Percentiles rank a stretch among this genome's conserved stretches.
Evolutionary conservation across 2,797 vertebrate genomes (phyloP).

Genomic region (Pseudochaenichthys georgianus): DNA sequence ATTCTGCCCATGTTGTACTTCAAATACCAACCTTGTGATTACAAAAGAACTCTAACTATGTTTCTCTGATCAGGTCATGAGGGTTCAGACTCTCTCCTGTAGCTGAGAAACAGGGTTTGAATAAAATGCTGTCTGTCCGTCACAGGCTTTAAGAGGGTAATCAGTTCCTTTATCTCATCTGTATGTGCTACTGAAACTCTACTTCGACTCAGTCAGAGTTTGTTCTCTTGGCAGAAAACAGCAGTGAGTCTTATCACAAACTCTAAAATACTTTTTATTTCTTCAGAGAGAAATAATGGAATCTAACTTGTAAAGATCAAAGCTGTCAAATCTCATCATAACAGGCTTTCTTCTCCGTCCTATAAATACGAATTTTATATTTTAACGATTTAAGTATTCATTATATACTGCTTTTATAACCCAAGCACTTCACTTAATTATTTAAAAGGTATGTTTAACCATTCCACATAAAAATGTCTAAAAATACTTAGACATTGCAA

Average conservation of each 20-base stretch:
- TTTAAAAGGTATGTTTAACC: too few relatives aligned
- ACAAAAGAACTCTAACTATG: slow-evolving; percentile 5
- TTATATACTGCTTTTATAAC: neutral
- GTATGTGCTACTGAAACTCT: neutral
- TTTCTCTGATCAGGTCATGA: slow-evolving; percentile 26
- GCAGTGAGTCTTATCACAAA: neutral
- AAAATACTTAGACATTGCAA: too few relatives aligned
- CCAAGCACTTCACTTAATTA: too few relatives aligned
- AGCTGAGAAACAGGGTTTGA: slow-evolving; percentile 16
- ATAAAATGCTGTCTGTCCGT: slow-evolving; percentile 20
- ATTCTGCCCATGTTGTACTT: slow-evolving; percentile 8
- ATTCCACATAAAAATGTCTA: too few relatives aligned
- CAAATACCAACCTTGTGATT: slow-evolving; percentile 2
- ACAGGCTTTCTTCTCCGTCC: neutral
- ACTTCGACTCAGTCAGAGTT: slow-evolving; percentile 18
- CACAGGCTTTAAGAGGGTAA: slow-evolving; percentile 25
- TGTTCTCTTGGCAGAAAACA: slow-evolving; percentile 12
- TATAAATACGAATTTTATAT: neutral
- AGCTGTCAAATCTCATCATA: neutral
- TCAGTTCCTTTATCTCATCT: slow-evolving; percentile 18
- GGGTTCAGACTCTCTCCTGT: slow-evolving; percentile 21
- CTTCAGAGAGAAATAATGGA: too few relatives aligned
- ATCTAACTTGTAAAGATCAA: neutral
- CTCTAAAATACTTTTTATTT: slow-evolving; percentile 1
- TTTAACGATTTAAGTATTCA: neutral